Evolutionary conservation across 2,797 vertebrate species (phyloP).

Genomic region (Synaphobranchus kaupii): DNA sequence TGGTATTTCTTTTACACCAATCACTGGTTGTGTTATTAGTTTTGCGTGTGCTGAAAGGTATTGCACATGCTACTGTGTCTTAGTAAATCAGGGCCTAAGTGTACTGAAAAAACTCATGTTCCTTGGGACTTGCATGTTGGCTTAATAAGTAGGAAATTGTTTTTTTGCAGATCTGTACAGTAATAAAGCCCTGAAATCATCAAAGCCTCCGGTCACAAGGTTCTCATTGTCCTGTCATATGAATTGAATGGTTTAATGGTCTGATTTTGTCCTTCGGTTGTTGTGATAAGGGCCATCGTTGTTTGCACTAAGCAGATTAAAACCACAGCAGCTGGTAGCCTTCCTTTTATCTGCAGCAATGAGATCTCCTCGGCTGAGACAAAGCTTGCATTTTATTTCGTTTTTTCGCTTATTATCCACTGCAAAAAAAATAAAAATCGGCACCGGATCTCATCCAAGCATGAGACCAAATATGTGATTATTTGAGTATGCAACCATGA

Average conservation of each 20-base stretch:
- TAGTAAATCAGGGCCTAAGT: too few relatives aligned
- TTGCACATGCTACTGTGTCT: too few relatives aligned
- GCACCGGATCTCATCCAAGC: neutral
- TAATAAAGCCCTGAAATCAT: neutral
- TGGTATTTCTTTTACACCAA: too few relatives aligned
- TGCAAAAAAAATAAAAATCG: neutral
- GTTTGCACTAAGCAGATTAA: neutral
- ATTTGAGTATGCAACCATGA: neutral
- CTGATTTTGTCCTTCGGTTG: neutral
- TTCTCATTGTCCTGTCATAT: neutral
- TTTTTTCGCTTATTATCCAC: neutral
- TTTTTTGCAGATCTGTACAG: neutral
- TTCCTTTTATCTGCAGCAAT: neutral
- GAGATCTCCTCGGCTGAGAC: neutral
- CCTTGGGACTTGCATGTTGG: neutral
- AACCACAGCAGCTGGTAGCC: neutral
- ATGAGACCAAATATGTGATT: neutral
- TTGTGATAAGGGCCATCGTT: neutral
- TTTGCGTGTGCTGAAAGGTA: too few relatives aligned
- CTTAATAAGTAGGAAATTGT: neutral
- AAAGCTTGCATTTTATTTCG: neutral
- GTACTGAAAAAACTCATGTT: neutral
- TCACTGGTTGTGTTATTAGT: too few relatives aligned
- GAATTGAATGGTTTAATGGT: neutral
- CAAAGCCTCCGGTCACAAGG: neutral